Conservation (phyloP, 2,888 invertebrate species). For the Ichneumoninae sp. region DNA sequence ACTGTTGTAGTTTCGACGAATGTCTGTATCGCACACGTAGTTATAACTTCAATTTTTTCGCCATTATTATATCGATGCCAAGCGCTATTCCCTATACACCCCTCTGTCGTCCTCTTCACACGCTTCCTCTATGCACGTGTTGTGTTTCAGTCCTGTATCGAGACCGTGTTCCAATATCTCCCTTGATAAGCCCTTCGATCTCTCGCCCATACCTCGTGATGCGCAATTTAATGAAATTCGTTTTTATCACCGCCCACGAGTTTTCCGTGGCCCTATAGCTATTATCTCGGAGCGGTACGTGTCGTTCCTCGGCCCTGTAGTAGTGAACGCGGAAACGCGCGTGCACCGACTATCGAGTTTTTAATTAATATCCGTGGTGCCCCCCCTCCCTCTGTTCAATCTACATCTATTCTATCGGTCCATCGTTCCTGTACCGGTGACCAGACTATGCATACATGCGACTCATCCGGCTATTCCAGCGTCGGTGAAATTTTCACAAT, state of each 20-base stretch:
- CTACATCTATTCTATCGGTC: slow-evolving; percentile 29
- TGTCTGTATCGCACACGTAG: slow-evolving; percentile 24
- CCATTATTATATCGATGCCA: slow-evolving; percentile 54
- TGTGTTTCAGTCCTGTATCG: background rate
- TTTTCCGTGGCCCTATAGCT: slow-evolving; percentile 22
- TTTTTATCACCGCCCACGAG: slow-evolving; percentile 17
- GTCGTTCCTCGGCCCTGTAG: slow-evolving; percentile 23
- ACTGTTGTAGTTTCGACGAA: background rate
- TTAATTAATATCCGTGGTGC: slow-evolving; percentile 61
- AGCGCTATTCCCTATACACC: slow-evolving; percentile 28
- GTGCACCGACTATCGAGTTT: slow-evolving; percentile 47
- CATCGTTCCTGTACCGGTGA: background rate
- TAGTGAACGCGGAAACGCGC: slow-evolving; percentile 24
- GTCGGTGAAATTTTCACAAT: slow-evolving; percentile 29
- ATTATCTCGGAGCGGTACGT: slow-evolving; percentile 36
- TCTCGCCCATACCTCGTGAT: slow-evolving; percentile 41
- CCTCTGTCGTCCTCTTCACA: background rate
- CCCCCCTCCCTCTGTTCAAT: background rate
- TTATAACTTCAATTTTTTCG: slow-evolving; percentile 50
- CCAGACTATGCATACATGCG: background rate
- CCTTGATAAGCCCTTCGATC: slow-evolving; percentile 33
- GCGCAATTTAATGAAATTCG: slow-evolving; percentile 56
- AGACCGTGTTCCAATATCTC: slow-evolving; percentile 17
- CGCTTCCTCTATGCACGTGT: background rate
- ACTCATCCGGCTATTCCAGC: background rate